Evolutionary conservation across 2,113 vertebrate species (phyloP).

Genomic region (Malurus alboscapulatus): DNA sequence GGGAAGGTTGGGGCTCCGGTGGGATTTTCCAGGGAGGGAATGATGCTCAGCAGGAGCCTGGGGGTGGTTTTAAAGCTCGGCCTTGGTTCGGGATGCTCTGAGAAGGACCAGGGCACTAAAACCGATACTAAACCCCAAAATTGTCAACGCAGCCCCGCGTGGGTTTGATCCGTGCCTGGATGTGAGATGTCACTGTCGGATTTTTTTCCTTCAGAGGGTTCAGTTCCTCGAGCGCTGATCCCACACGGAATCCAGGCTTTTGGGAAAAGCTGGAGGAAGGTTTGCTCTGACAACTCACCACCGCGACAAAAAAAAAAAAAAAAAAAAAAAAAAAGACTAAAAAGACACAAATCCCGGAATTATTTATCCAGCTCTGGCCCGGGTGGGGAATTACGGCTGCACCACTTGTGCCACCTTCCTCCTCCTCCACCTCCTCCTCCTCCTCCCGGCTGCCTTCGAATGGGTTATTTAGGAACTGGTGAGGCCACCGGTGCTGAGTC

Average conservation of each 20-base stretch:
- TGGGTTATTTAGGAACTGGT: conserved; percentile 72
- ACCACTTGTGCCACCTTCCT: background rate
- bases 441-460: conserved; percentile 45
- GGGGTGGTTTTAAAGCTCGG: background rate
- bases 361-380: background rate
- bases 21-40: background rate
- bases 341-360: background rate
- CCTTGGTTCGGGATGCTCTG: background rate
- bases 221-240: background rate
- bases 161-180: background rate
- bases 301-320: background rate
- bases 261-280: background rate
- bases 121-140: accelerated
- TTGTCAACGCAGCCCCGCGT: accelerated
- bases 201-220: background rate
- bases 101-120: background rate
- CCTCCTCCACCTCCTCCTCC: background rate
- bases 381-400: background rate
- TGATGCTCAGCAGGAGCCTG: background rate
- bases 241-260: background rate
- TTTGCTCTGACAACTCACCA: background rate
- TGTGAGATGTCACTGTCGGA: accelerated
- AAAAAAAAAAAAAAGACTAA: accelerated
- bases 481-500: conserved; percentile 74
- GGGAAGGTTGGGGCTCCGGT: background rate